These are phyloP conservation scores for Sogatella furcifera DNA, from an alignment of 1,140 invertebrate genomes.

Conservation along the genomic window DNA sequence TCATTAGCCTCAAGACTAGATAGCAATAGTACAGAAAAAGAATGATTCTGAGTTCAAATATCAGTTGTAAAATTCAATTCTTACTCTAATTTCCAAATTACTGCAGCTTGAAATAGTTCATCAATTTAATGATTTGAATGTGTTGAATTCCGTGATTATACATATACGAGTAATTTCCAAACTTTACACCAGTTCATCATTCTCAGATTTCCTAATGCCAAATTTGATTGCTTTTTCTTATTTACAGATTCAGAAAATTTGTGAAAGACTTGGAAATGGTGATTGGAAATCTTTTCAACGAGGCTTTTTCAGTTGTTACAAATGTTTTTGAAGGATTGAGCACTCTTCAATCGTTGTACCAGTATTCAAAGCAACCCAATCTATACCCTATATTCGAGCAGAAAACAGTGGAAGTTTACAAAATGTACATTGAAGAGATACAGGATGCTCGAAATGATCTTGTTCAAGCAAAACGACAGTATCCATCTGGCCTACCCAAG, in stretches of 20 bases:
- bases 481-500: conserved; percentile 51
- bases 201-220: too few relatives aligned
- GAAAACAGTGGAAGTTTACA: conserved; percentile 60
- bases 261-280: conserved; percentile 56
- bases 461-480: conserved; percentile 44
- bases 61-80: too few relatives aligned
- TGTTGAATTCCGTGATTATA: too few relatives aligned
- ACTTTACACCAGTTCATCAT: too few relatives aligned
- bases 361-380: conserved; percentile 54
- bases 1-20: too few relatives aligned
- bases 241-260: conserved; percentile 42
- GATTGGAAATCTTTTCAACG: conserved; percentile 57
- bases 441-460: conserved; percentile 59
- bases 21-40: too few relatives aligned
- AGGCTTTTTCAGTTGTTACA: conserved; percentile 51
- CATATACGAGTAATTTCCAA: too few relatives aligned
- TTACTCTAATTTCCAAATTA: too few relatives aligned
- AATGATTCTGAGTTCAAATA: too few relatives aligned
- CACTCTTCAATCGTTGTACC: conserved; percentile 51
- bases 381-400: conserved; percentile 46
- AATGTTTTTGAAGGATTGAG: conserved; percentile 63
- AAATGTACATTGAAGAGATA: conserved; percentile 65
- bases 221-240: not conserved
- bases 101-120: too few relatives aligned
- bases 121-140: too few relatives aligned